phyloP scores from a whole-genome alignment of 2,888 invertebrate species.

The Elegia similella region DNA sequence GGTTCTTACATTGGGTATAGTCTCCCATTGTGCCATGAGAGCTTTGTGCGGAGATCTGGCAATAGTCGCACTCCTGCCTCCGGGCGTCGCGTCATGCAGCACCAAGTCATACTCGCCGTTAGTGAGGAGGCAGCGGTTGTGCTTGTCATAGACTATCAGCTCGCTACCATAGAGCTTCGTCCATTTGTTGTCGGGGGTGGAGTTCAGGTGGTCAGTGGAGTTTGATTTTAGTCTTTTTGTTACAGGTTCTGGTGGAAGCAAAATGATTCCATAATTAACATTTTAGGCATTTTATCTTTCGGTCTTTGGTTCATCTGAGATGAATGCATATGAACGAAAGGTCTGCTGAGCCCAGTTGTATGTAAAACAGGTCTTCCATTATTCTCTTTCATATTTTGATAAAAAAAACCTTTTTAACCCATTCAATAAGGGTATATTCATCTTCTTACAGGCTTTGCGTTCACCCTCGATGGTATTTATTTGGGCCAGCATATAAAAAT shows the following conservation, averaged over 20 bases:
- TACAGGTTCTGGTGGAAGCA: slow-evolving; percentile 80
- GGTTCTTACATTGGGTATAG: slow-evolving; percentile 79
- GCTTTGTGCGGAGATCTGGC: slow-evolving; percentile 75
- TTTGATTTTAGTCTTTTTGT: slow-evolving; percentile 86
- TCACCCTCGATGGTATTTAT: too few species aligned
- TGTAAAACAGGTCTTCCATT: too few species aligned
- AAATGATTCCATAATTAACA: too few species aligned
- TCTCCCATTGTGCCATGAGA: slow-evolving; percentile 82
- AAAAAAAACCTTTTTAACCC: too few species aligned
- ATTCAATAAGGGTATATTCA: too few species aligned
- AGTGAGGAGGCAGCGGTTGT: slow-evolving; percentile 91
- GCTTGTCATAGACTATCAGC: slow-evolving; percentile 93
- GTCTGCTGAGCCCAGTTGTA: too few species aligned
- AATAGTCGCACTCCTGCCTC: slow-evolving; percentile 74
- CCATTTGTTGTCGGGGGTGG: slow-evolving; percentile 67
- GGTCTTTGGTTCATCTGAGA: too few species aligned
- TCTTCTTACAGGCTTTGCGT: too few species aligned
- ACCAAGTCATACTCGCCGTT: slow-evolving; percentile 96
- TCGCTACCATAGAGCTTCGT: slow-evolving; percentile 87
- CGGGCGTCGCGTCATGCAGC: slow-evolving; percentile 89
- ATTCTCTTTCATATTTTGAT: too few species aligned
- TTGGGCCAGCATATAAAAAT: too few species aligned
- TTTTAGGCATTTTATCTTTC: too few species aligned
- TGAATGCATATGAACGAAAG: too few species aligned
- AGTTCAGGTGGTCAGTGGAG: slow-evolving; percentile 55